Conservation (phyloP, 1,140 invertebrate genomes). For the Conus ventricosus region DNA sequence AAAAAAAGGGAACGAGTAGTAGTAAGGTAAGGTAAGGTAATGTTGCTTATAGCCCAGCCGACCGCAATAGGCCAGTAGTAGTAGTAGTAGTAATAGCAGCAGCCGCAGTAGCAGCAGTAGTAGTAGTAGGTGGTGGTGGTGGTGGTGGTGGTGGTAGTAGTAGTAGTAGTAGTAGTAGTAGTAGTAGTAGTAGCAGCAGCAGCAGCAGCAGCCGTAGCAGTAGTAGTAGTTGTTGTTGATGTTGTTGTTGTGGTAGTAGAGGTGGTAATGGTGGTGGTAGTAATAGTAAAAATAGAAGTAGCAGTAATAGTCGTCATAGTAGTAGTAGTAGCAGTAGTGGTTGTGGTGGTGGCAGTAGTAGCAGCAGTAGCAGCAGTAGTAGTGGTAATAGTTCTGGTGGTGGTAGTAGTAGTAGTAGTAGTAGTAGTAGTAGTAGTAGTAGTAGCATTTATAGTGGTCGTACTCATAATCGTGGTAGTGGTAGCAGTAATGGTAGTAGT, state of each 20-base stretch:
- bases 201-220: constrained; percentile 11
- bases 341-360: neutral
- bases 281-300: too few species aligned
- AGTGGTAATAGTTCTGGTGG: neutral
- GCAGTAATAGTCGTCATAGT: too few species aligned
- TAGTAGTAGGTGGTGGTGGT: constrained; percentile 41
- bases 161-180: constrained; percentile 39
- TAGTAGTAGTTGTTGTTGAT: neutral
- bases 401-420: constrained; percentile 26
- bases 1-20: neutral
- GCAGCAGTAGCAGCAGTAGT: constrained; percentile 32
- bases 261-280: too few species aligned
- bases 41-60: too few species aligned
- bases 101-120: constrained; percentile 23
- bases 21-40: neutral
- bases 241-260: too few species aligned
- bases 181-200: constrained; percentile 39
- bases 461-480: too few species aligned
- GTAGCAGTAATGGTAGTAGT: too few species aligned
- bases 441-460: too few species aligned
- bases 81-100: too few species aligned
- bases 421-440: neutral
- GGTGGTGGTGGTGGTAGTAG: constrained; percentile 41
- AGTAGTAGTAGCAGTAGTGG: too few species aligned
- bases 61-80: neutral